Percentiles rank a stretch among this genome's conserved stretches.
phyloP scores from a whole-genome alignment of 2,797 vertebrate species.

The Danio aesculapii region DNA sequence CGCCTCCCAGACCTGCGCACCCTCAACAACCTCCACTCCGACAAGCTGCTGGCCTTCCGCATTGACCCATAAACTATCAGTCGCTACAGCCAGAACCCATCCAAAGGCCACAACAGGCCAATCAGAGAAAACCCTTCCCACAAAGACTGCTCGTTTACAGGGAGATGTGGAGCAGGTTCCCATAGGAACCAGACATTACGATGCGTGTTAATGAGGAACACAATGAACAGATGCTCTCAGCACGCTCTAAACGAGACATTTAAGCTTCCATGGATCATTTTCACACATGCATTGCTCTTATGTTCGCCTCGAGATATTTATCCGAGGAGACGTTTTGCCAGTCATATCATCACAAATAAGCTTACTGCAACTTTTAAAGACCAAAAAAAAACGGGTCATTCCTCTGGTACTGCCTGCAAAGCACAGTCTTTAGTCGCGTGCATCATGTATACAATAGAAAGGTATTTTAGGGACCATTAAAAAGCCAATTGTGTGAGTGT shows the following conservation, averaged over 20 bases:
- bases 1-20: constrained; percentile 83
- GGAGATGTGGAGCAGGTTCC: constrained; percentile 63
- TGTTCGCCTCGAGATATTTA: constrained; percentile 33
- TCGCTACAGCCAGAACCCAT: constrained; percentile 4
- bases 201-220: constrained; percentile 12
- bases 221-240: constrained; percentile 23
- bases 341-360: constrained; percentile 49
- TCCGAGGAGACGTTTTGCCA: not conserved
- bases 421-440: constrained; percentile 37
- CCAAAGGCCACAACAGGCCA: constrained; percentile 8
- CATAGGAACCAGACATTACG: constrained; percentile 48
- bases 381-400: constrained; percentile 50
- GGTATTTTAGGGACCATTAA: constrained; percentile 70
- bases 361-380: constrained; percentile 42
- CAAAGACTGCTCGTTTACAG: constrained; percentile 34
- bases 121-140: constrained; percentile 57
- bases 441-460: constrained; percentile 23
- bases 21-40: constrained; percentile 83
- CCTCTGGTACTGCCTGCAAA: constrained; percentile 63
- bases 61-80: constrained; percentile 75
- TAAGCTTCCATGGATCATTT: constrained; percentile 28
- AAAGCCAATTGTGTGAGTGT: constrained; percentile 55
- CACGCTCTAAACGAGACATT: constrained; percentile 28
- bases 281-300: constrained; percentile 28
- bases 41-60: constrained; percentile 84